phyloP scores from a whole-genome alignment of 2,888 invertebrate genomes.

The Brassicogethes aeneus region DNA sequence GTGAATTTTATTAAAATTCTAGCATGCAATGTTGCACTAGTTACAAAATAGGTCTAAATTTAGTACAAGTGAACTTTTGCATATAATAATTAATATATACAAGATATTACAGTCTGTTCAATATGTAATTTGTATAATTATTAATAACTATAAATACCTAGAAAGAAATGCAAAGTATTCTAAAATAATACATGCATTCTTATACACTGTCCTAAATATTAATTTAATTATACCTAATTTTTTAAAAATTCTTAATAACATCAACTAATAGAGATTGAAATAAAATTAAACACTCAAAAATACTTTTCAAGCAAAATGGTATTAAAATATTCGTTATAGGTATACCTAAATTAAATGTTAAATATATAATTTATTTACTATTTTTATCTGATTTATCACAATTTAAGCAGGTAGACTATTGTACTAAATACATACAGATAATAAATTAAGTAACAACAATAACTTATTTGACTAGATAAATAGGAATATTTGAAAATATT shows the following conservation, averaged over 20 bases:
- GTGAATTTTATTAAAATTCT: conserved; percentile 37
- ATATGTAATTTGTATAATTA: conserved; percentile 12
- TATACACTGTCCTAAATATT: conserved; percentile 16
- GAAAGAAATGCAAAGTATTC: conserved; percentile 17
- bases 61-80: conserved; percentile 30
- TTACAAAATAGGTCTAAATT: conserved; percentile 34
- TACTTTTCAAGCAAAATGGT: conserved; percentile 12
- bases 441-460: conserved; percentile 29
- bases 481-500: conserved; percentile 15
- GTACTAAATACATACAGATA: conserved; percentile 23
- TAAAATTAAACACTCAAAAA: conserved; percentile 17
- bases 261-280: conserved; percentile 12
- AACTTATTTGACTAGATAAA: conserved; percentile 30
- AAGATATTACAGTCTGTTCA: conserved; percentile 31
- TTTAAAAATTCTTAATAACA: conserved; percentile 12
- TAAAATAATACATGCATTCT: conserved; percentile 23
- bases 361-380: conserved; percentile 15
- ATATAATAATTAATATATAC: conserved; percentile 28
- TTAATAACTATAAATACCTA: conserved; percentile 12
- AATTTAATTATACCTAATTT: conserved; percentile 14
- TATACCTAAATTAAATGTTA: conserved; percentile 12
- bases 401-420: conserved; percentile 37
- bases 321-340: conserved; percentile 14
- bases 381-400: conserved; percentile 32
- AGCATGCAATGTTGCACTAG: conserved; percentile 36